Percentiles rank a stretch among this genome's conserved stretches.
These are phyloP conservation scores for Campoletis sonorensis DNA, from an alignment of 1,140 invertebrate genomes.

Conservation along the genomic window DNA sequence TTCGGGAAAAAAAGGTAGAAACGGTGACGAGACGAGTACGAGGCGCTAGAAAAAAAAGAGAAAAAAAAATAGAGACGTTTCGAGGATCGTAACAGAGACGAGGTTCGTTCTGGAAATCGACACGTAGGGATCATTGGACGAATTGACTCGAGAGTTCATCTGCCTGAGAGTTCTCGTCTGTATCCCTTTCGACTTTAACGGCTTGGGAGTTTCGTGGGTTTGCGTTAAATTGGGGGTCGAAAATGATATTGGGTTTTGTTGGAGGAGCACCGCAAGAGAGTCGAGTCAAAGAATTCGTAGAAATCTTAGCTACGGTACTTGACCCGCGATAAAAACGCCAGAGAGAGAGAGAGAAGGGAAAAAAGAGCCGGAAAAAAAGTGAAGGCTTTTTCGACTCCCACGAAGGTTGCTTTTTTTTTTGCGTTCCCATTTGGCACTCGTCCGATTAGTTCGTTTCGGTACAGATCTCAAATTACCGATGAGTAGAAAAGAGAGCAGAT, in stretches of 20 bases:
- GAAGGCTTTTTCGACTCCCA: not conserved
- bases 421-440: not conserved
- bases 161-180: constrained; percentile 43
- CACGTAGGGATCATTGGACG: not conserved
- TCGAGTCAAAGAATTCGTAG: constrained; percentile 1
- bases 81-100: too few species aligned
- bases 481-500: not conserved
- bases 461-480: not conserved
- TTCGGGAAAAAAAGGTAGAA: too few species aligned
- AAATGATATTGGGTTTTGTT: not conserved
- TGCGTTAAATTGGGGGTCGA: not conserved
- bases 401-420: not conserved
- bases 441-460: not conserved
- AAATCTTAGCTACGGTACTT: constrained; percentile 14
- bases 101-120: too few species aligned
- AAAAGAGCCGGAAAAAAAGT: not conserved
- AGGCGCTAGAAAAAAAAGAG: too few species aligned
- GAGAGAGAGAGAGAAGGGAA: too few species aligned
- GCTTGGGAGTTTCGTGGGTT: not conserved
- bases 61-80: too few species aligned
- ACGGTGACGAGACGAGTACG: too few species aligned
- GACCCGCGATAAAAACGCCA: not conserved
- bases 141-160: not conserved
- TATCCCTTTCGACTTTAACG: constrained; percentile 1
- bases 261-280: not conserved